A percentile compares a stretch with the other conserved stretches of the same genome.
phyloP scores from a whole-genome alignment of 2,113 vertebrate species.

The Amblyornis subalaris region DNA sequence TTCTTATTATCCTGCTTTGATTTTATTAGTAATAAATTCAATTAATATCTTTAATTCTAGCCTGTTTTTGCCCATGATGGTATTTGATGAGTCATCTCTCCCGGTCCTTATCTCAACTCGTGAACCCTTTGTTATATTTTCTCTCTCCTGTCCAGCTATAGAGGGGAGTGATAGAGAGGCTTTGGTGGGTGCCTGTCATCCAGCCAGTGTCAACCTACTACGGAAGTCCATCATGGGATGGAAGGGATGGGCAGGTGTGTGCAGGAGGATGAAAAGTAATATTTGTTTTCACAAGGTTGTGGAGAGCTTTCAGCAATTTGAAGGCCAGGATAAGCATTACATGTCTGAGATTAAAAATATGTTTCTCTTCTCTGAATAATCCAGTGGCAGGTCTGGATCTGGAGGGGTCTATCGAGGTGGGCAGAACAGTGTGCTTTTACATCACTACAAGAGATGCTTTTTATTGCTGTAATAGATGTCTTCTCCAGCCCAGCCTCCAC shows the following conservation, averaged over 20 bases:
- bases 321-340: neutral
- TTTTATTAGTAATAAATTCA: neutral
- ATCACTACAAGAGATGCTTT: neutral
- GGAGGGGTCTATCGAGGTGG: rapidly evolving
- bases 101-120: neutral
- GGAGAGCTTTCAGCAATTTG: neutral
- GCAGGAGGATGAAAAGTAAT: neutral
- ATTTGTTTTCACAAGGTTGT: neutral
- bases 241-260: neutral
- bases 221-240: neutral
- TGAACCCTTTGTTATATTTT: neutral
- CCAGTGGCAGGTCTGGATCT: neutral
- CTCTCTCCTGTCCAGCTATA: neutral
- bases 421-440: neutral
- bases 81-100: neutral
- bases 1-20: neutral
- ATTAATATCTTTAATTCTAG: neutral
- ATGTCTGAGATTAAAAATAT: neutral
- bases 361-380: neutral
- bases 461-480: neutral
- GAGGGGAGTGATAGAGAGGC: neutral
- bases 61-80: rapidly evolving
- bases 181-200: neutral
- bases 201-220: neutral
- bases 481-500: neutral